A percentile compares a stretch with the other conserved stretches of the same genome.
Evolutionary conservation across 2,888 invertebrate species (phyloP).

Genomic region (Aphidius colemani): DNA sequence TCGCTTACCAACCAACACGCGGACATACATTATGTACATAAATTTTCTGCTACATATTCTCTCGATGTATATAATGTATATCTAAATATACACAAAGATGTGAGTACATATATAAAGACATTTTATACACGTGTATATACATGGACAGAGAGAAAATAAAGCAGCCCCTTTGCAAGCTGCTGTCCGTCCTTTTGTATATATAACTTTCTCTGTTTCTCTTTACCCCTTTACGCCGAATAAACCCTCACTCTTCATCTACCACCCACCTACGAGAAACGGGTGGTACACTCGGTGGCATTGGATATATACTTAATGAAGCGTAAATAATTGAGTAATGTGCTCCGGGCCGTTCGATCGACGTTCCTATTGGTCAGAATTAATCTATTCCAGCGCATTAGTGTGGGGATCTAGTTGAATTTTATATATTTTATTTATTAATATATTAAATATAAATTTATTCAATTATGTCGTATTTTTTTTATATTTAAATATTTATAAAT

Average conservation of each 20-base stretch:
- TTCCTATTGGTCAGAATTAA: constrained; percentile 61
- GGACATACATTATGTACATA: constrained; percentile 56
- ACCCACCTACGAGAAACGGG: constrained; percentile 24
- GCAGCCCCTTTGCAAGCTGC: constrained; percentile 28
- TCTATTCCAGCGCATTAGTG: constrained; percentile 60
- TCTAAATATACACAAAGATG: too few species aligned
- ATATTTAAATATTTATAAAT: too few species aligned
- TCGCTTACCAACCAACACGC: constrained; percentile 58
- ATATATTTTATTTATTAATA: too few species aligned
- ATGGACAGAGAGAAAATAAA: constrained; percentile 29
- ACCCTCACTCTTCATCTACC: constrained; percentile 27
- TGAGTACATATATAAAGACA: too few species aligned
- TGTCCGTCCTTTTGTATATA: constrained; percentile 31
- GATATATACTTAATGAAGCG: constrained; percentile 61
- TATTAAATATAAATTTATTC: too few species aligned
- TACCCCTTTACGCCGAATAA: constrained; percentile 40
- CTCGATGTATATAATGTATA: too few species aligned
- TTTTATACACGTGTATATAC: constrained; percentile 18
- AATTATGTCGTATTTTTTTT: too few species aligned
- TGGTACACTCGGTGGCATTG: constrained; percentile 56
- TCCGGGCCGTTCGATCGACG: constrained; percentile 58
- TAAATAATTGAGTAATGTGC: constrained; percentile 62
- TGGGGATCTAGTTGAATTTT: constrained; percentile 37
- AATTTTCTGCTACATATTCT: constrained; percentile 45
- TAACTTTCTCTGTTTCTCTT: constrained; percentile 37